Conservation (phyloP, 2,888 invertebrate species). For the Scaptomyza cyrtandrae region DNA sequence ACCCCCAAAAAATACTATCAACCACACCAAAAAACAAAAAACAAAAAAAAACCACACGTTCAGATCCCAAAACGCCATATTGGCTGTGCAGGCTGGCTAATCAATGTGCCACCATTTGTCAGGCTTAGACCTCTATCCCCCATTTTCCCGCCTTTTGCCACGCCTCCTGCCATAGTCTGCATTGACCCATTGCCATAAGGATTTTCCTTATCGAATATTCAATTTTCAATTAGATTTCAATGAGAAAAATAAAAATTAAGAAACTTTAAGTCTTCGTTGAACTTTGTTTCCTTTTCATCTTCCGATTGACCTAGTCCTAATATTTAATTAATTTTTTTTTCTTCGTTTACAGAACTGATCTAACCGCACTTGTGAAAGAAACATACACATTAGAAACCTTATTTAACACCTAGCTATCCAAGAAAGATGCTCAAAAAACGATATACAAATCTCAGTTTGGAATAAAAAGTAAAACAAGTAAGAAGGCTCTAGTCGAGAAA, state of each 20-base stretch:
- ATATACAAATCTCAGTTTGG: no score
- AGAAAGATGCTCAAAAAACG: no score
- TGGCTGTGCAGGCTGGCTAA: conserved; percentile 42
- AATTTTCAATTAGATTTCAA: conserved; percentile 42
- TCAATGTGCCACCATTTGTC: conserved; percentile 62
- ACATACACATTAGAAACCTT: background rate
- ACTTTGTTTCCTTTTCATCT: background rate
- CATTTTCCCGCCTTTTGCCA: background rate
- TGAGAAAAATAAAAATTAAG: conserved; percentile 2
- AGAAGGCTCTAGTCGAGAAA: no score
- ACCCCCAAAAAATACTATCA: conserved; percentile 38
- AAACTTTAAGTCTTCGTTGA: background rate
- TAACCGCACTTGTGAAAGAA: background rate
- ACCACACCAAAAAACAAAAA: conserved; percentile 1
- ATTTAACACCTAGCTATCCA: no score
- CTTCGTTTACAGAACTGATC: background rate
- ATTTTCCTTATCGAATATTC: conserved; percentile 10
- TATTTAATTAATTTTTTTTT: background rate
- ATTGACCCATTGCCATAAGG: conserved; percentile 1
- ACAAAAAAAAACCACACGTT: background rate
- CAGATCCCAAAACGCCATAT: conserved; percentile 25
- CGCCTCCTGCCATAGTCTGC: background rate
- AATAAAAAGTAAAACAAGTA: conserved; percentile 23
- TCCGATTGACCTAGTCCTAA: background rate
- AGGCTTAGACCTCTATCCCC: background rate